These are phyloP conservation scores for Danaus chrysippus DNA, from an alignment of 2,888 invertebrate genomes.

Conservation along the genomic window DNA sequence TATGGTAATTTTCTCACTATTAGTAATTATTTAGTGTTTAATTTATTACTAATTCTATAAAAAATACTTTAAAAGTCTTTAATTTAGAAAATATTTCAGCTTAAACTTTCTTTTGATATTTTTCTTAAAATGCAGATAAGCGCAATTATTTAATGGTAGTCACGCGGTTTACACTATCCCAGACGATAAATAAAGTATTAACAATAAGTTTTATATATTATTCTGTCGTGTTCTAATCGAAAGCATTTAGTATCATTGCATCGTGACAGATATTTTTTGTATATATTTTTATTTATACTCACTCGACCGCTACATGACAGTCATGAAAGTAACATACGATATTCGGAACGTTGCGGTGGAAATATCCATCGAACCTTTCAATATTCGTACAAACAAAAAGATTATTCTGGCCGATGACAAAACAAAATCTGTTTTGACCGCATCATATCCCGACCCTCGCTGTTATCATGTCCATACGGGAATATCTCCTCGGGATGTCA, in stretches of 20 bases:
- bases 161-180: no score
- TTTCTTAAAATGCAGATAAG: no score
- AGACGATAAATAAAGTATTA: no score
- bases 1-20: no score
- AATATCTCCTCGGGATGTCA: neutral
- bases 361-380: conserved; percentile 49
- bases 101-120: no score
- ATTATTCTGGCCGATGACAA: conserved; percentile 29
- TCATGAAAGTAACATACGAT: conserved; percentile 19
- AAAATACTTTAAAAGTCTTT: no score
- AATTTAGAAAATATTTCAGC: no score
- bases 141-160: no score
- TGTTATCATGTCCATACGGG: neutral
- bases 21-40: no score
- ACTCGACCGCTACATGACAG: conserved; percentile 20
- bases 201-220: no score
- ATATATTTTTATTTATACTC: neutral
- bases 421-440: conserved; percentile 40
- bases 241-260: neutral
- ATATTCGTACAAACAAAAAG: conserved; percentile 21
- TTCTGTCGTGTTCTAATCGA: no score
- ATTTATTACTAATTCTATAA: no score
- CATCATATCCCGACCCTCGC: conserved; percentile 32
- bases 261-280: conserved; percentile 3
- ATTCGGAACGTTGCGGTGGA: conserved; percentile 38